Percentiles rank a stretch among this genome's conserved stretches.
Evolutionary conservation across 2,113 vertebrate genomes (phyloP).

Genomic region (Pterocles burchelli): DNA sequence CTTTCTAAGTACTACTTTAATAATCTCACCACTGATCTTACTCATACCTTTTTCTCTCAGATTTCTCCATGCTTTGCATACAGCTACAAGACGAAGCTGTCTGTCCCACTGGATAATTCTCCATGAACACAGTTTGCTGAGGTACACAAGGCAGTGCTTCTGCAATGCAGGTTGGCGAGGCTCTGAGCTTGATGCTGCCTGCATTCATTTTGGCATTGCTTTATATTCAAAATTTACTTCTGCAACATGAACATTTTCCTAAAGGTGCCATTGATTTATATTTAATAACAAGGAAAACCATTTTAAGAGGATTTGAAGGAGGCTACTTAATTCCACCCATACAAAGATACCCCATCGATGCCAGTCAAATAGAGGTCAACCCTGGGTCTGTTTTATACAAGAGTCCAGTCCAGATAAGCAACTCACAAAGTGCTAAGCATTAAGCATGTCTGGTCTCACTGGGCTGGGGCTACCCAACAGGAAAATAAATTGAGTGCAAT

Average conservation of each 20-base stretch:
- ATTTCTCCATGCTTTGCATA: background rate
- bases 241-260: background rate
- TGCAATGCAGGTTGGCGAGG: accelerated
- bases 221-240: background rate
- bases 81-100: accelerated
- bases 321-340: background rate
- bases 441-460: background rate
- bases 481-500: background rate
- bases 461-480: background rate
- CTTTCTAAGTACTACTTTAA: background rate
- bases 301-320: background rate
- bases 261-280: background rate
- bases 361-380: background rate
- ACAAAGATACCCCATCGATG: accelerated
- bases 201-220: background rate
- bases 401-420: accelerated
- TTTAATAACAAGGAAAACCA: background rate
- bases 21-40: background rate
- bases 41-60: background rate
- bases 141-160: background rate
- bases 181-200: accelerated
- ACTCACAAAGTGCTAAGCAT: background rate
- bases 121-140: background rate
- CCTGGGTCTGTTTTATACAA: background rate
- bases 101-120: background rate